Conservation (phyloP, 2,888 invertebrate species). For the Drosophila putrida region DNA sequence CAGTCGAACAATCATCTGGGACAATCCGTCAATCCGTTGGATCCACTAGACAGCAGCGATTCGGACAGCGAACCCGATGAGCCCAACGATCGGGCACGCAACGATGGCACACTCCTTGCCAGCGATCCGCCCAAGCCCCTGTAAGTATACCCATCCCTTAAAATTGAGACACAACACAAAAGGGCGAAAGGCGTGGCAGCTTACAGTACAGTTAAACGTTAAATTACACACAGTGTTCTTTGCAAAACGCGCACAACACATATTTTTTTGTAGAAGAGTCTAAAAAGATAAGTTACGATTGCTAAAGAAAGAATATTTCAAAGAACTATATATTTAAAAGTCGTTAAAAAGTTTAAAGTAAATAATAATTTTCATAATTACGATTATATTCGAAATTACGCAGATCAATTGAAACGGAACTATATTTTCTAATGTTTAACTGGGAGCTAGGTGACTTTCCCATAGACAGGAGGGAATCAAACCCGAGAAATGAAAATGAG, state of each 20-base stretch:
- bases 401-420: too few relatives aligned
- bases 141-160: conserved; percentile 88
- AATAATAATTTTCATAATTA: too few relatives aligned
- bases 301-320: too few relatives aligned
- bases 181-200: conserved; percentile 46
- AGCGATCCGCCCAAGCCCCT: conserved; percentile 98
- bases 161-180: conserved; percentile 39
- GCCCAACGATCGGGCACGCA: conserved; percentile 91
- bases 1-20: conserved; percentile 85
- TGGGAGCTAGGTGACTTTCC: too few relatives aligned
- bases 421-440: too few relatives aligned
- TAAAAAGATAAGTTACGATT: too few relatives aligned
- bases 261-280: neutral
- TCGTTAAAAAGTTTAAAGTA: too few relatives aligned
- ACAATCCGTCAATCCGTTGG: conserved; percentile 87
- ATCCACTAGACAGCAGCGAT: conserved; percentile 90
- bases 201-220: neutral
- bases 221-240: conserved; percentile 1
- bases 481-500: too few relatives aligned
- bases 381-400: too few relatives aligned
- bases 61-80: conserved; percentile 94
- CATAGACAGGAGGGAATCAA: too few relatives aligned
- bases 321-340: too few relatives aligned
- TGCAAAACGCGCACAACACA: conserved; percentile 31
- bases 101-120: conserved; percentile 97